Percentiles rank a stretch among this genome's conserved stretches.
phyloP scores from a whole-genome alignment of 1,140 invertebrate species.

The Laupala kohalensis region DNA sequence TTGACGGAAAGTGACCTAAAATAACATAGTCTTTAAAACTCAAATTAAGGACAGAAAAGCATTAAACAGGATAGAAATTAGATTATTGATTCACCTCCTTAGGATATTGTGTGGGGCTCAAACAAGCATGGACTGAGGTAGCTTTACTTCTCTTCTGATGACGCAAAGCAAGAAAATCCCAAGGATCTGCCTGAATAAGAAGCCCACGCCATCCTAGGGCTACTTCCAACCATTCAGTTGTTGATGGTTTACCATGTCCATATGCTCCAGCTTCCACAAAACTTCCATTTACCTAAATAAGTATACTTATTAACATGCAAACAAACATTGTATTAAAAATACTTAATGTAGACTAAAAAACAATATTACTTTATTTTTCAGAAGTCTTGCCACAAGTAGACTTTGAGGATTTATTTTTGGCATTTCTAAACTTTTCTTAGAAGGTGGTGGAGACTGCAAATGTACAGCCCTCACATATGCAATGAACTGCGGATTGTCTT shows the following conservation, averaged over 20 bases:
- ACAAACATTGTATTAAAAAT: no score
- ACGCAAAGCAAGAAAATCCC: constrained; percentile 45
- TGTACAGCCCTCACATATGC: constrained; percentile 54
- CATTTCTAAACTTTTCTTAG: constrained; percentile 4
- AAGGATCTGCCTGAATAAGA: constrained; percentile 57
- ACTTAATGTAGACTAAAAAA: no score
- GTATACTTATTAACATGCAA: no score
- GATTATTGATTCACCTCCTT: no score
- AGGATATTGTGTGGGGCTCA: constrained; percentile 56
- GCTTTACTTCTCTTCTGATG: constrained; percentile 33
- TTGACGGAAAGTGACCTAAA: constrained; percentile 45
- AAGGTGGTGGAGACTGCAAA: constrained; percentile 31
- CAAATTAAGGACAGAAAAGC: no score
- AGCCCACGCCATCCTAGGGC: constrained; percentile 59
- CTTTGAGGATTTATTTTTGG: constrained; percentile 4
- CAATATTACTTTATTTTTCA: not conserved
- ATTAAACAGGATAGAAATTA: no score
- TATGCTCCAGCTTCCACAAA: constrained; percentile 47
- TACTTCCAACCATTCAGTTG: constrained; percentile 52
- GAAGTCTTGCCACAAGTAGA: not conserved
- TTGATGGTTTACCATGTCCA: constrained; percentile 37
- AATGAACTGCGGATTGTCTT: constrained; percentile 56
- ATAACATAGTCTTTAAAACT: no score
- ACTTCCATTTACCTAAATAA: constrained; percentile 40
- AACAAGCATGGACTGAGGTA: constrained; percentile 45